Evolutionary conservation across 2,113 vertebrate species (phyloP), one percentile per base, ranked within the genome.

Genomic region (Ceyx margarethae): DNA sequence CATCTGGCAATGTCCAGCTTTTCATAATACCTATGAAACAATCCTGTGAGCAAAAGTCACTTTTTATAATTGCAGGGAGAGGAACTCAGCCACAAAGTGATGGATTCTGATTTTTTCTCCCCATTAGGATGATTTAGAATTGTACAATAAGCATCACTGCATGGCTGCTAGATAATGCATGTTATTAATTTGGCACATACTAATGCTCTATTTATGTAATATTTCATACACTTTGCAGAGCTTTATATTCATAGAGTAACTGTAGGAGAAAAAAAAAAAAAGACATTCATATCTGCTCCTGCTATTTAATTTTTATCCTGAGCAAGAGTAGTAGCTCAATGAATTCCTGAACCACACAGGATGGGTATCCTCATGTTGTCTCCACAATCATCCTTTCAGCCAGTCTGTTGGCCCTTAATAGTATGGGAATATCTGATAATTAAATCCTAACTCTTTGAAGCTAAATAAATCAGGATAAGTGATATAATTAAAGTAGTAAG

Each of bases 101-200:
- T 92, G 75, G 68, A 92, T 94, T 92, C 87, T 87, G 78, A 74
- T 73, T 79, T 91, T 87, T 85, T 25, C 43, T 85, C 67, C 62
- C 84, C 75, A 77, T 95, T 94, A 80, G 76, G 57, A 75, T 89
- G 89, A 94, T 93, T 94, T 93, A 95, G 84, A 81, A 71, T 75
- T 12, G 48, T 93, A 71, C 92, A 95, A 67, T 93, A 80, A 89
- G 85, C 64, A 85, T 71, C 87, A 33, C 81, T 85, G 84, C 84
- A 60, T 71, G 84, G 89, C 81, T 92, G 78, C 67, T 89, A 74
- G 89, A 89, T 94, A 96, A 92, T 74, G 81, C 89, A 50, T 45
- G 51, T 89, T 85, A 93, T 94, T 94, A 93, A 93, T 93, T 87
- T 91, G 87, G 91, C 94, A 91, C 22, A 67, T 82, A 80, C 51